Conservation (phyloP, 2,888 invertebrate genomes). For the Phyto melanocephala region DNA sequence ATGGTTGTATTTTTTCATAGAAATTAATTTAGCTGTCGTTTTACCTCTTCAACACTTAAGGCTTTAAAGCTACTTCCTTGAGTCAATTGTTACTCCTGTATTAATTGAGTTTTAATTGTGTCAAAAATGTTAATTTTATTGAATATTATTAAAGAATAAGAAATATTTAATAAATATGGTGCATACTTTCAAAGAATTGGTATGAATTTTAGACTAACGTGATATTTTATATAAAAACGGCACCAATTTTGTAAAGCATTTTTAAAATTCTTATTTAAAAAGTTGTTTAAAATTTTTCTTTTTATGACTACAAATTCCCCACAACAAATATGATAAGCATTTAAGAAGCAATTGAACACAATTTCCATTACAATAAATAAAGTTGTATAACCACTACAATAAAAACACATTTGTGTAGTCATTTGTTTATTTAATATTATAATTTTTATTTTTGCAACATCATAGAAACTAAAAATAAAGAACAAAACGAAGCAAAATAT, state of each 20-base stretch:
- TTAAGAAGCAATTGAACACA: neutral
- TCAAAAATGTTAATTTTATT: constrained; percentile 9
- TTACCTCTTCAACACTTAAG: neutral
- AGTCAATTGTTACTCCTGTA: neutral
- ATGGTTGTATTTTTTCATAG: neutral
- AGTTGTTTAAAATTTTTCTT: too few species aligned
- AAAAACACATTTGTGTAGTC: neutral
- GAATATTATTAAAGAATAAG: neutral
- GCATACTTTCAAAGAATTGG: too few species aligned
- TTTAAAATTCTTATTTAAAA: too few species aligned
- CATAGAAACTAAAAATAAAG: constrained; percentile 10
- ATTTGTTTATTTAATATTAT: constrained; percentile 40
- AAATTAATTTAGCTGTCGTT: neutral
- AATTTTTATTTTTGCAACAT: constrained; percentile 45
- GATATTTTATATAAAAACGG: too few species aligned
- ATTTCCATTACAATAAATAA: constrained; percentile 11
- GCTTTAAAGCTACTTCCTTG: neutral
- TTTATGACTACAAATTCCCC: neutral
- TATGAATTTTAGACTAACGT: too few species aligned
- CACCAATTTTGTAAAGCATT: too few species aligned
- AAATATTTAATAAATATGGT: too few species aligned
- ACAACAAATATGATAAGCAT: constrained; percentile 11
- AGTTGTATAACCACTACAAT: constrained; percentile 1
- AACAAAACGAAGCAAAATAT: constrained; percentile 16
- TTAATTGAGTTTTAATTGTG: neutral